Evolutionary conservation across 2,888 invertebrate genomes (phyloP).

Genomic region (Pseudococcus longispinus): DNA sequence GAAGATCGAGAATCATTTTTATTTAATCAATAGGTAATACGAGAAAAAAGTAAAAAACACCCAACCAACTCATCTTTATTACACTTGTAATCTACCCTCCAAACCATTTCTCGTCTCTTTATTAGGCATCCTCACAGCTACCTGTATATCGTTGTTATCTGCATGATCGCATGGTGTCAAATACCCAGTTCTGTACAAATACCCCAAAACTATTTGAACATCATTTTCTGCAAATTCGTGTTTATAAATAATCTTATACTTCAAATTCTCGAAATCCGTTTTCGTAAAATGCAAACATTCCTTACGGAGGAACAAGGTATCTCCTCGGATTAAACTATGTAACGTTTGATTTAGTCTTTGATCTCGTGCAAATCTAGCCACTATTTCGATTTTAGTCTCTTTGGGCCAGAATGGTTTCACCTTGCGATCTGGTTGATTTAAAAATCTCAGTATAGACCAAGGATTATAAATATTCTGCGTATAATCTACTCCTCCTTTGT

Average conservation of each 20-base stretch:
- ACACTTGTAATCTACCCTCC: background rate
- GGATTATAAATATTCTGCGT: background rate
- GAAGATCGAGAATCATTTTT: too few relatives aligned
- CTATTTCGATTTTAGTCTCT: background rate
- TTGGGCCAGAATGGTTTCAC: background rate
- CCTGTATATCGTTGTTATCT: background rate
- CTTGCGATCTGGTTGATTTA: background rate
- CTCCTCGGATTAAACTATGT: background rate
- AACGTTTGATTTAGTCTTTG: background rate
- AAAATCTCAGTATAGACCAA: background rate
- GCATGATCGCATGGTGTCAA: background rate
- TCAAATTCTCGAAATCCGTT: background rate
- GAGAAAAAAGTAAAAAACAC: too few relatives aligned
- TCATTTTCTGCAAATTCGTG: background rate
- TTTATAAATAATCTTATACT: constrained; percentile 4
- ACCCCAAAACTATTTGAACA: background rate
- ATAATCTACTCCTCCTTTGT: background rate
- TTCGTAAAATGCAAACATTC: background rate
- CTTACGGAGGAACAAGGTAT: background rate
- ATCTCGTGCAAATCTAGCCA: background rate
- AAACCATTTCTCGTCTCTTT: background rate
- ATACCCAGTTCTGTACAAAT: background rate
- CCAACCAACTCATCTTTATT: background rate
- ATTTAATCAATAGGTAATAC: too few relatives aligned
- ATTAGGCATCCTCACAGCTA: background rate